These are phyloP conservation scores for Diabrotica virgifera DNA, from an alignment of 1,140 invertebrate genomes.

Conservation along the genomic window DNA sequence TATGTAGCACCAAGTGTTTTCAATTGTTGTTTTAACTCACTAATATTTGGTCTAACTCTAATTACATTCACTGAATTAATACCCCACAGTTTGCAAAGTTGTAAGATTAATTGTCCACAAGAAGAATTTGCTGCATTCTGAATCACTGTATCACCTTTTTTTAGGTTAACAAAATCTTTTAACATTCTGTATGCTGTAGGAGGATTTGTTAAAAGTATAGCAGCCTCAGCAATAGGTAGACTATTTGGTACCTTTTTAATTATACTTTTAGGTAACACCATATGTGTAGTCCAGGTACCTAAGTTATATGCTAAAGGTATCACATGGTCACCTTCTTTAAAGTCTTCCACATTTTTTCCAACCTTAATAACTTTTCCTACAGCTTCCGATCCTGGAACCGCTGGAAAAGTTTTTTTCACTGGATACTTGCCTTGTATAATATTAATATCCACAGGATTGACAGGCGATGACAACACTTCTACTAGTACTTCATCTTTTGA, in stretches of 20 bases:
- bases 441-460: constrained; percentile 99
- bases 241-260: constrained; percentile 68
- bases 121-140: constrained; percentile 98
- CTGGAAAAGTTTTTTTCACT: constrained; percentile 80
- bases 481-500: constrained; percentile 67
- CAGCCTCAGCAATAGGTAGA: constrained; percentile 71
- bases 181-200: constrained; percentile 95
- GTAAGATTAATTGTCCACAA: constrained; percentile 93
- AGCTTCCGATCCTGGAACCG: constrained; percentile 87
- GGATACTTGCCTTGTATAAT: constrained; percentile 96
- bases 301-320: constrained; percentile 67
- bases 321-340: constrained; percentile 78
- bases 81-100: constrained; percentile 76
- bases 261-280: constrained; percentile 59
- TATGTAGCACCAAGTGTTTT: constrained; percentile 73
- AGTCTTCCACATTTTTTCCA: constrained; percentile 60
- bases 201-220: constrained; percentile 92
- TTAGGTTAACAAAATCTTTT: constrained; percentile 79
- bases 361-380: constrained; percentile 80
- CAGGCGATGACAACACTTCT: constrained; percentile 84
- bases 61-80: constrained; percentile 84
- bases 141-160: constrained; percentile 80
- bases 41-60: constrained; percentile 73
- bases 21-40: constrained; percentile 64
- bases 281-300: constrained; percentile 85